These are phyloP conservation scores for Hydrozoanthus tunicans DNA, from an alignment of 64 coral and sea anemone genomes.

Conservation along the genomic window DNA sequence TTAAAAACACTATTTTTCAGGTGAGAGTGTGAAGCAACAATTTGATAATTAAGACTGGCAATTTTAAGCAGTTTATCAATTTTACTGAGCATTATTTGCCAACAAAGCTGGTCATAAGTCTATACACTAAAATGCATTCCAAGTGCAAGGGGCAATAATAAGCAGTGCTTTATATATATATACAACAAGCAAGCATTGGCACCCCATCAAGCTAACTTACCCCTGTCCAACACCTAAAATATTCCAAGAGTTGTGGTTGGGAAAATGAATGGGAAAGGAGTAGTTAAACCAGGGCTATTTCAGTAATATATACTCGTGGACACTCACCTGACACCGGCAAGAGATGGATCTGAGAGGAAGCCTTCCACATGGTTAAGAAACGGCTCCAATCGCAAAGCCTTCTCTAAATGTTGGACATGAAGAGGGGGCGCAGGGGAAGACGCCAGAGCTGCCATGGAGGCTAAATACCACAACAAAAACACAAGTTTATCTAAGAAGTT, in stretches of 20 bases:
- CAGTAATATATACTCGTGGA: background rate
- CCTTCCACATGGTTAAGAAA: slow-evolving; percentile 88
- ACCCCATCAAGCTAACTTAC: slow-evolving; percentile 12
- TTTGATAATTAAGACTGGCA: too few relatives aligned
- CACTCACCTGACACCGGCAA: slow-evolving; percentile 79
- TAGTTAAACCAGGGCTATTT: background rate
- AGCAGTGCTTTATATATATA: too few relatives aligned
- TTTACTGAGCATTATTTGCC: too few relatives aligned
- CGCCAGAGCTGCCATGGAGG: slow-evolving; percentile 76
- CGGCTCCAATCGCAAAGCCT: slow-evolving; percentile 89
- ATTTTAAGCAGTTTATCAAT: too few relatives aligned
- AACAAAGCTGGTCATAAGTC: background rate
- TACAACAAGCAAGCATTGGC: too few relatives aligned
- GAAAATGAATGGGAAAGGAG: background rate
- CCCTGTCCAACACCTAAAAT: slow-evolving; percentile 30
- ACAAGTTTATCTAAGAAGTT: background rate
- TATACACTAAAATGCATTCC: too few relatives aligned
- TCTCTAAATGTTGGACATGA: slow-evolving; percentile 93
- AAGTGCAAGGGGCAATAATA: too few relatives aligned
- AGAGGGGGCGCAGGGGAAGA: slow-evolving; percentile 89
- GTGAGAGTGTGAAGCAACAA: too few relatives aligned
- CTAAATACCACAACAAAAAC: slow-evolving; percentile 50
- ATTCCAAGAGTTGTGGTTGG: background rate
- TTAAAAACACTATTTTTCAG: too few relatives aligned
- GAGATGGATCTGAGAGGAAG: slow-evolving; percentile 81